Conservation (phyloP, 1,140 invertebrate species). For the Drosophila kikkawai region DNA sequence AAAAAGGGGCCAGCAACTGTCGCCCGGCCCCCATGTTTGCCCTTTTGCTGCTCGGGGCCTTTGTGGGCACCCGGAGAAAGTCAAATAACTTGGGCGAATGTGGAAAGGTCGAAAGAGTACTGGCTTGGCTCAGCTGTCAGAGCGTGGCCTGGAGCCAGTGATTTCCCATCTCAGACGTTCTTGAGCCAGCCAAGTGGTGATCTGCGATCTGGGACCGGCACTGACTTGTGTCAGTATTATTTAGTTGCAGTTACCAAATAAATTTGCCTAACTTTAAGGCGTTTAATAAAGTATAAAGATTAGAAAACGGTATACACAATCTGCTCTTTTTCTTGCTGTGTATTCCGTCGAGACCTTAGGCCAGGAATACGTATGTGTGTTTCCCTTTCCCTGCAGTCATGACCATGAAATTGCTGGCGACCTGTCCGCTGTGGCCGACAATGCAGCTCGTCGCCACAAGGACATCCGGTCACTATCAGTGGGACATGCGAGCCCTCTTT, state of each 20-base stretch:
- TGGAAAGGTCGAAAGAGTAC: constrained; percentile 64
- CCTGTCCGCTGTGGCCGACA: constrained; percentile 8
- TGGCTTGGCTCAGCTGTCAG: constrained; percentile 44
- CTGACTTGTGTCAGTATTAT: constrained; percentile 42
- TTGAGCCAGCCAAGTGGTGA: constrained; percentile 19
- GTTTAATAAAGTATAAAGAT: not conserved
- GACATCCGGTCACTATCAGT: not conserved
- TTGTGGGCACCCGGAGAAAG: constrained; percentile 51
- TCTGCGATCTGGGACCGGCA: constrained; percentile 13
- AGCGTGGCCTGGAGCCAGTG: constrained; percentile 33
- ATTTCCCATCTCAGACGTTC: constrained; percentile 32
- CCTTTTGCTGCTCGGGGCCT: constrained; percentile 70
- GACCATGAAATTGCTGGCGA: constrained; percentile 22
- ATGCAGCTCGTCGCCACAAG: constrained; percentile 6
- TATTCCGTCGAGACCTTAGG: not conserved
- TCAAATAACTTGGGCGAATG: constrained; percentile 81
- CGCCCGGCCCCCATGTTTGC: constrained; percentile 39
- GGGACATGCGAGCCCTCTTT: constrained; percentile 25
- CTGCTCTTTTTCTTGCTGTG: no score
- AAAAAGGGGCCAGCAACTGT: constrained; percentile 39
- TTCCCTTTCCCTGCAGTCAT: not conserved
- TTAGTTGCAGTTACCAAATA: constrained; percentile 5
- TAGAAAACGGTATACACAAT: no score
- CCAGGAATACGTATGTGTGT: not conserved
- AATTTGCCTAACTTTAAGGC: not conserved